Conservation (phyloP, 1,140 invertebrate genomes). For the Brachionus manjavacas region DNA sequence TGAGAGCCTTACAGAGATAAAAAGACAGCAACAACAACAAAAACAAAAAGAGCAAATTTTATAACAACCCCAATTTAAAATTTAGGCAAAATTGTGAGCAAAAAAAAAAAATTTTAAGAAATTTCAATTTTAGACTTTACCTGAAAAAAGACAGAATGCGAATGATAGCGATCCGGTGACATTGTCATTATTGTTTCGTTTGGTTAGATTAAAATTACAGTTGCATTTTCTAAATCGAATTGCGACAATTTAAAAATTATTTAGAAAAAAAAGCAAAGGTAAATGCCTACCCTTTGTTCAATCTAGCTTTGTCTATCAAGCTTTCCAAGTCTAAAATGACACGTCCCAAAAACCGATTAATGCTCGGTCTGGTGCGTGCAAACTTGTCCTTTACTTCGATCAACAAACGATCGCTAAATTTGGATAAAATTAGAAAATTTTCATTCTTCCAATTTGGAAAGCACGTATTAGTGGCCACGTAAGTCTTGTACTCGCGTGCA, state of each 20-base stretch:
- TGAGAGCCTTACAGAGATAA: neutral
- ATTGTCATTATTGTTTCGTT: constrained; percentile 26
- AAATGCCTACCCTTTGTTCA: neutral
- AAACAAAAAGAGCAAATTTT: neutral
- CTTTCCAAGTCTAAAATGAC: constrained; percentile 55
- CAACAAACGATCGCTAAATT: constrained; percentile 57
- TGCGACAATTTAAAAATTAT: neutral
- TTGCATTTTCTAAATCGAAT: neutral
- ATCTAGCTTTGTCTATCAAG: constrained; percentile 52
- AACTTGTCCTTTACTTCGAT: constrained; percentile 62
- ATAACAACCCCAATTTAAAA: neutral
- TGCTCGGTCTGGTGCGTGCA: constrained; percentile 59
- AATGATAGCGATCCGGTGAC: constrained; percentile 22
- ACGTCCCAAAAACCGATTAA: constrained; percentile 59
- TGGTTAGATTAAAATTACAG: constrained; percentile 30
- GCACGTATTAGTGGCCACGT: constrained; percentile 44
- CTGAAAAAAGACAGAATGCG: constrained; percentile 6
- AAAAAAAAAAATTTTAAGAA: neutral
- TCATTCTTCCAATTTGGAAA: constrained; percentile 44
- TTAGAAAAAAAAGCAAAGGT: neutral
- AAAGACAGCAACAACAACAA: neutral
- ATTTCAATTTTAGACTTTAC: neutral
- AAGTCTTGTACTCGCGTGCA: constrained; percentile 55
- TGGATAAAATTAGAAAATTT: constrained; percentile 56
- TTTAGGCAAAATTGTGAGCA: too few relatives aligned